Base-by-base conservation (phyloP, 2,797 vertebrate genomes). In the Muscicapa comitata region DNA sequence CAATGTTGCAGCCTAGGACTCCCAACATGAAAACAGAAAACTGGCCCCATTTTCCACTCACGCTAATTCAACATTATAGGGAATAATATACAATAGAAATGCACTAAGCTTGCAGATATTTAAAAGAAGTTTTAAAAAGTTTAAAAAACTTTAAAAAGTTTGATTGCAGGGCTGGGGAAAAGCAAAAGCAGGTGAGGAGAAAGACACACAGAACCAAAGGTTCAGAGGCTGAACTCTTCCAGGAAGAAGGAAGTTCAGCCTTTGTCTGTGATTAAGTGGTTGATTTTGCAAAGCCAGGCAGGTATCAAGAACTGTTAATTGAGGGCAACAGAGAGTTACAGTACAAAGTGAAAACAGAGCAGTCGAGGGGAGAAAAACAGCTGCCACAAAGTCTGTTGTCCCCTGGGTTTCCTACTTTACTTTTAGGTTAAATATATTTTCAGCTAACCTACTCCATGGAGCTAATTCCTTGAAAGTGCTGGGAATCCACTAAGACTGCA, bases 241-340 rank as follows among this genome's bases (percentile, higher is more conserved):
- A 1, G 47, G 51, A 96, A 95, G 63, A 93, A 75, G 31, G 51
- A 93, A 91, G 76, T 85, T 75, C 67, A 91, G 76, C 55, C 62
- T 92, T 82, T 88, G 70, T 50, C 78, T 95, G 23, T 92, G 84
- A 94, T 94, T 78, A 93, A 93, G 55, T 53, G 43, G 35, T 42
- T 94, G 80, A 88, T 77, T 88, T 81, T 87, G 75, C 21, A 43
- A 95, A 95, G 62, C 42, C 3, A 1, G 70, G 54, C 81, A 95
- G 57, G 79, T 95, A 95, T 86, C 82, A 94, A 87, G 74, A 95
- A 92, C 55, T 85, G 79, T 94, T 95, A 96, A 95, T 16, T 94
- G 90, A 89, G 88, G 92, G 87, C 89, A 96, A 83, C 53, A 87
- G 47, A 77, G 81, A 96, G 78, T 85, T 71, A 68, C 55, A 95